phyloP scores from a whole-genome alignment of 2,888 invertebrate species.

The Drosophila subquinaria region DNA sequence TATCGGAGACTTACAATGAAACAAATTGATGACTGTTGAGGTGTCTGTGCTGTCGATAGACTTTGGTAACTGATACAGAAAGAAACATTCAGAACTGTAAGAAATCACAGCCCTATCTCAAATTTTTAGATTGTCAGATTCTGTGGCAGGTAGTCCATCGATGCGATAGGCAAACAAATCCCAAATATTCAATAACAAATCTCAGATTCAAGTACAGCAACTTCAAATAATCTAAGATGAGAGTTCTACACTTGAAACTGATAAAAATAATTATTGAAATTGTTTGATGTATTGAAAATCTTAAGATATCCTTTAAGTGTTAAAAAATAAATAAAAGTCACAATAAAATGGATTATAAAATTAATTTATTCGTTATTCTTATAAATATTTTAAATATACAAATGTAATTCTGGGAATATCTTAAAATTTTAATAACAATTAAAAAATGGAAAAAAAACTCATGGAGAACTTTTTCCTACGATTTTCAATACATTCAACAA shows the following conservation, averaged over 20 bases:
- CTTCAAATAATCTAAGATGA: neutral
- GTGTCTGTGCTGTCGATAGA: slow-evolving; percentile 12
- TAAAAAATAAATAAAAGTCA: too few relatives aligned
- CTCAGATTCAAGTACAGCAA: slow-evolving; percentile 5
- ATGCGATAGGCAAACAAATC: slow-evolving; percentile 32
- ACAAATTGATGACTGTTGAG: slow-evolving; percentile 47
- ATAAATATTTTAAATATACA: too few relatives aligned
- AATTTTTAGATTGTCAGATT: slow-evolving; percentile 36
- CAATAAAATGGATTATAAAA: too few relatives aligned
- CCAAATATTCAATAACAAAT: neutral
- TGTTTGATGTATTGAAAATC: neutral
- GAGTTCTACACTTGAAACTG: neutral
- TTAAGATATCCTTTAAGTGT: too few relatives aligned
- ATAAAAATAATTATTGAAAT: neutral
- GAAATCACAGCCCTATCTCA: slow-evolving; percentile 49
- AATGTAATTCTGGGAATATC: too few relatives aligned
- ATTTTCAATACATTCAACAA: too few relatives aligned
- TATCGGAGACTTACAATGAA: slow-evolving; percentile 41
- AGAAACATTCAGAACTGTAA: slow-evolving; percentile 52
- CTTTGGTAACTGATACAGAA: slow-evolving; percentile 42
- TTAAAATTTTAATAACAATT: too few relatives aligned
- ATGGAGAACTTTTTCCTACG: too few relatives aligned
- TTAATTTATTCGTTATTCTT: too few relatives aligned
- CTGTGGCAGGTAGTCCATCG: slow-evolving; percentile 36
- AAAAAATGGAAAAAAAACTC: too few relatives aligned